Percentiles rank a stretch among this genome's conserved stretches.
phyloP scores from a whole-genome alignment of 2,113 vertebrate species.

The Rhegmatorhina hoffmannsi region DNA sequence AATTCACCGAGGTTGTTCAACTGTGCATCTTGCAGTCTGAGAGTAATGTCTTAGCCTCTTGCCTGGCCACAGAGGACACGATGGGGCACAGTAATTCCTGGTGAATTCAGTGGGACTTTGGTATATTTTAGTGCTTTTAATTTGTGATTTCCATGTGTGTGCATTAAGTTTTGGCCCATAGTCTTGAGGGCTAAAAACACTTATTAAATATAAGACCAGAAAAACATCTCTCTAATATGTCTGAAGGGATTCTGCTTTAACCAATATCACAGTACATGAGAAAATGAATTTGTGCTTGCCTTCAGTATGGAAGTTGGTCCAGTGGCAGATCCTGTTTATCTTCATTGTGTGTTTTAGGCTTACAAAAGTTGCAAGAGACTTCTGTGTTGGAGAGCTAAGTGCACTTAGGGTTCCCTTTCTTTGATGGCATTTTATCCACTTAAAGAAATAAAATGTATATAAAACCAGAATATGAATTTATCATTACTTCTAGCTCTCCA shows the following conservation, averaged over 20 bases:
- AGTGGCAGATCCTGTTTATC: not conserved
- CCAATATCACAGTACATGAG: not conserved
- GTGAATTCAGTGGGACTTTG: not conserved
- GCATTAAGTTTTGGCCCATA: not conserved
- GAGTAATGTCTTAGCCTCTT: not conserved
- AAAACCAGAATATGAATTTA: not conserved
- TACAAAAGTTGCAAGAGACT: not conserved
- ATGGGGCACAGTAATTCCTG: not conserved
- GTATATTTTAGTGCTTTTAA: not conserved
- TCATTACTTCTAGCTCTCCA: not conserved
- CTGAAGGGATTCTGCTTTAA: not conserved
- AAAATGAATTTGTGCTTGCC: not conserved
- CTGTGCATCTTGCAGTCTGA: not conserved
- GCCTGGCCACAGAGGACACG: not conserved
- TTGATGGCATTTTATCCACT: not conserved
- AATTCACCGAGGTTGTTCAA: not conserved
- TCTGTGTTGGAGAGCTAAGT: not conserved
- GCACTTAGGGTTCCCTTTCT: not conserved
- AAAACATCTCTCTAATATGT: not conserved
- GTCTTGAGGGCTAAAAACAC: not conserved
- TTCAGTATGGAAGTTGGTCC: not conserved
- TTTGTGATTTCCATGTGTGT: not conserved
- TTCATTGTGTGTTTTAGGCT: not conserved
- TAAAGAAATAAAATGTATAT: not conserved
- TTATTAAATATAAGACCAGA: not conserved